A percentile compares a stretch with the other conserved stretches of the same genome.
Evolutionary conservation across 2,888 invertebrate species (phyloP).

Genomic region (Matsumyia berberina): DNA sequence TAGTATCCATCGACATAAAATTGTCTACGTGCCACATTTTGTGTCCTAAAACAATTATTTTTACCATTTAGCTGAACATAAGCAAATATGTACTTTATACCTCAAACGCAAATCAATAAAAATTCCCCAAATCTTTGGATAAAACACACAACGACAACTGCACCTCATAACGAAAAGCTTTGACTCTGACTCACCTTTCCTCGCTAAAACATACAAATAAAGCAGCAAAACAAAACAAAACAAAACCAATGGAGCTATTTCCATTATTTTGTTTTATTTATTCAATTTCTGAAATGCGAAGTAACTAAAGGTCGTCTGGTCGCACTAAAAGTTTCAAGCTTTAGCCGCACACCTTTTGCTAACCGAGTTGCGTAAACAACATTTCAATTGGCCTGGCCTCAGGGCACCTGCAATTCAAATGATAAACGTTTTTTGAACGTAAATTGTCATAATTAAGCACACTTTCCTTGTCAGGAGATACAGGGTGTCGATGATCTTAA

Average conservation of each 20-base stretch:
- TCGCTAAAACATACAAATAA: conserved; percentile 3
- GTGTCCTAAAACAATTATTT: no score
- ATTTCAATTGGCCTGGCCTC: conserved; percentile 50
- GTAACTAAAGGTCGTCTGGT: conserved; percentile 52
- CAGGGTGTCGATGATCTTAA: conserved; percentile 46
- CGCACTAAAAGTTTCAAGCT: conserved; percentile 3
- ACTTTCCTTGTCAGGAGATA: conserved; percentile 5
- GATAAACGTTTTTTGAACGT: conserved; percentile 18
- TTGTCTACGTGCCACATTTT: no score
- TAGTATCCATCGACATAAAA: no score
- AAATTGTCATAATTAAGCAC: conserved; percentile 51
- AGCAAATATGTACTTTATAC: no score
- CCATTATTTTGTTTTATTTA: conserved; percentile 18
- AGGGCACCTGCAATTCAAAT: conserved; percentile 34
- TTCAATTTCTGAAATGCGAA: conserved; percentile 23
- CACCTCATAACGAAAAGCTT: conserved; percentile 7
- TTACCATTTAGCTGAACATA: no score
- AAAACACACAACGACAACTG: no score
- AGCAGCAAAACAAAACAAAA: conserved; percentile 11
- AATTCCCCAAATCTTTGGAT: neutral
- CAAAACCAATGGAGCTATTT: neutral
- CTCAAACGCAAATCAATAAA: neutral
- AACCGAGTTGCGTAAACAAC: conserved; percentile 57
- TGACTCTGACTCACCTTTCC: conserved; percentile 19
- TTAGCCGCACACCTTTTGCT: conserved; percentile 57